A percentile compares a stretch with the other conserved stretches of the same genome.
Conservation (phyloP, 2,113 vertebrate species). For the Tragulus kanchil region DNA sequence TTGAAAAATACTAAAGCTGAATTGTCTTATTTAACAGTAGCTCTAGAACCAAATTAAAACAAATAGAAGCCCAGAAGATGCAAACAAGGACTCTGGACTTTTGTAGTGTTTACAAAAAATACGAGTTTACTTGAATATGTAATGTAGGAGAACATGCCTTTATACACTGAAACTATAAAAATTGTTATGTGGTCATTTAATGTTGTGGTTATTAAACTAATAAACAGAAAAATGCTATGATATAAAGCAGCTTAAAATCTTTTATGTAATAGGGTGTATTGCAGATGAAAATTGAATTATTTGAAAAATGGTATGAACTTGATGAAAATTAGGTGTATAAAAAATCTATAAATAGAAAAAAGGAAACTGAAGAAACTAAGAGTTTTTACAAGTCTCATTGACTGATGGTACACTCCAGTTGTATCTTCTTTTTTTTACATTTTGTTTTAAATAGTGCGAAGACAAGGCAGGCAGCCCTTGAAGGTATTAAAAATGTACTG, state of each 20-base stretch:
- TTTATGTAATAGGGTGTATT: neutral
- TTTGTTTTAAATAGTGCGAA: conserved; percentile 91
- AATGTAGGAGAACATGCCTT: neutral
- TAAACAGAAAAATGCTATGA: neutral
- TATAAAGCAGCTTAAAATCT: neutral
- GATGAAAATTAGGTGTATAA: neutral
- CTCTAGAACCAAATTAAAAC: neutral
- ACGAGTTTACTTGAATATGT: neutral
- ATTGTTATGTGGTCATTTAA: neutral
- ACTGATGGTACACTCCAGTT: neutral
- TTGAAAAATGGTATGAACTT: neutral
- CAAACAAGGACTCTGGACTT: neutral
- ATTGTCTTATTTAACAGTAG: neutral
- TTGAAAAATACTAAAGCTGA: neutral
- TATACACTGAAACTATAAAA: neutral
- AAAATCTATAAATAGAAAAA: neutral
- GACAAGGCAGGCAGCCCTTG: conserved; percentile 96
- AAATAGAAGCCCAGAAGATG: neutral
- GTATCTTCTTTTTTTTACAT: neutral
- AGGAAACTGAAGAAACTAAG: neutral
- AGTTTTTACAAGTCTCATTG: neutral
- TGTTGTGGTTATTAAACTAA: neutral
- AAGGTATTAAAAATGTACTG: conserved; percentile 95
- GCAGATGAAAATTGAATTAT: neutral
- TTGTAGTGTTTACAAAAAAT: neutral